Base-by-base conservation (phyloP, 2,113 vertebrate species). In the Conger conger region DNA sequence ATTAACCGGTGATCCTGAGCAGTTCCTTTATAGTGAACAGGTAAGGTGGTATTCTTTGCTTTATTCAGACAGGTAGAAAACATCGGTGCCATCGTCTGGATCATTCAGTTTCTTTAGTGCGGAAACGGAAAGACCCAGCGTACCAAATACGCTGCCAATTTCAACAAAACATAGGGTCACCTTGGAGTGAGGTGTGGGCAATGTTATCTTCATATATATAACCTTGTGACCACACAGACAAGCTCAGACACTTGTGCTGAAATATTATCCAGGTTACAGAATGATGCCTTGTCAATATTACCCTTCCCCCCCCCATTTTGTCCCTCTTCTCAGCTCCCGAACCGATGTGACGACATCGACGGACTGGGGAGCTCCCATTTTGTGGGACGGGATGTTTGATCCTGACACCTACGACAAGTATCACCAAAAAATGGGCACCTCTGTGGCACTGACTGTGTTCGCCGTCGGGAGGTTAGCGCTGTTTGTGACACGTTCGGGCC, bases 321-420 rank as follows among this genome's bases (percentile, higher is more conserved):
- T 18, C 3, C n/a, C 30, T 81, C 50, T 50, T 3, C 37, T 82
- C 85, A 93, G 94, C 84, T 88, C 88, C 83, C 91, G 93, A 80
- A 13, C 1, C 37, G 93, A 96, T 1, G 94, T 96, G 38, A 91
- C 89, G 84, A 95, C 95, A 11, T 95, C 94, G 85, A 96, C 95
- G 1, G 42, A 85, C n/a, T 96, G 96, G 96, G 91, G 89, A 0
- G 93, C 95, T 3, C 95, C 96, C 2, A 91, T 96, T 83, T 90
- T 96, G 82, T 96, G 96, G 96, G 93, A 96, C 1, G 94, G 92
- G 7, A 95, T 91, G 89, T 96, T 96, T 4, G 78, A 95, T 15
- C 89, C 94, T 20, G 23, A 85, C 0, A 3, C 80, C 17, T 94
- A 93, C 0, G 91, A 94, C 73, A 37, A 85, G 80, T 30, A 37